Evolutionary conservation across 2,888 invertebrate species (phyloP).

Genomic region (Calameuta pallipes): DNA sequence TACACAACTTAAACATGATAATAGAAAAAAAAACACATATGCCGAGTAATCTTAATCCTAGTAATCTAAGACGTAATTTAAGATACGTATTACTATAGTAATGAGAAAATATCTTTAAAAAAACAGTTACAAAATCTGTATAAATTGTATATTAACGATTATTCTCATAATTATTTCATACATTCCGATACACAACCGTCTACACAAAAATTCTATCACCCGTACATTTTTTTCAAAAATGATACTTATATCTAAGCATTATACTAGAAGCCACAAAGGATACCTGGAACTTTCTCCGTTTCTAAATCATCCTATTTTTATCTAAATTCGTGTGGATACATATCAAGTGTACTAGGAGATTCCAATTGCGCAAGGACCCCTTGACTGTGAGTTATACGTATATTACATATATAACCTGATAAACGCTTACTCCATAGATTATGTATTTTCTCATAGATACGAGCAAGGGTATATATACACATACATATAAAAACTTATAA

Average conservation of each 20-base stretch:
- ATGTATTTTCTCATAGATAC: neutral
- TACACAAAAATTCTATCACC: neutral
- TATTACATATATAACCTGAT: neutral
- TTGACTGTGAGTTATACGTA: neutral
- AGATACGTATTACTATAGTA: neutral
- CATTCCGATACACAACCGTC: neutral
- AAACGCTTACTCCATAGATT: neutral
- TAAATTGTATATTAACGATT: neutral
- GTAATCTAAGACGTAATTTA: no score
- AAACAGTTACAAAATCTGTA: neutral
- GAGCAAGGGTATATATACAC: neutral
- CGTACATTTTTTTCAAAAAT: neutral
- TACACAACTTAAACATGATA: no score
- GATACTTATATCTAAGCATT: neutral
- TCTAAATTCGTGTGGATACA: neutral
- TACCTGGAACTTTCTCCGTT: neutral
- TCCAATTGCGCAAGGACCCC: neutral
- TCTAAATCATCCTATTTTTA: neutral
- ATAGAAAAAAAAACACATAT: no score
- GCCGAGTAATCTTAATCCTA: no score
- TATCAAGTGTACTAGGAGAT: neutral
- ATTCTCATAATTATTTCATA: neutral
- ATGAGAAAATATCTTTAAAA: neutral
- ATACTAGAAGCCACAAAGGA: neutral
- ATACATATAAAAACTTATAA: neutral